Percentiles rank a stretch among this genome's conserved stretches.
Conservation (phyloP, 2,113 vertebrate species). For the Octodon degus region DNA sequence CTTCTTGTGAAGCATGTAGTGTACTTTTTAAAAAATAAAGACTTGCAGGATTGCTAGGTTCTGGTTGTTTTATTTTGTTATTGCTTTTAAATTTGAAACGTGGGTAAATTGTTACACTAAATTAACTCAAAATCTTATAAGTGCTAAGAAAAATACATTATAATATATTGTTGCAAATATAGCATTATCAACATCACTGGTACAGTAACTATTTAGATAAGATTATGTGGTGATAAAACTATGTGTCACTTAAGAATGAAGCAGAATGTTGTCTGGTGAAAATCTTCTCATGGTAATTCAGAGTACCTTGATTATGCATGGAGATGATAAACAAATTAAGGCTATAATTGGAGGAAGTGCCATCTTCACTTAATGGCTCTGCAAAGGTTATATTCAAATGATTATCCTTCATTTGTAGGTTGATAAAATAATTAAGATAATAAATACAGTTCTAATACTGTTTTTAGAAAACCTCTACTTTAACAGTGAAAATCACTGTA, state of each 20-base stretch:
- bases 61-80: conserved; percentile 29
- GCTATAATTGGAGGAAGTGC: conserved; percentile 63
- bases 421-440: conserved; percentile 66
- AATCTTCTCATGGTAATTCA: conserved; percentile 51
- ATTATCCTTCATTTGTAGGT: conserved; percentile 60
- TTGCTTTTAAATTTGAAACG: conserved; percentile 45
- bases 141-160: conserved; percentile 24
- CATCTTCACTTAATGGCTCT: conserved; percentile 38
- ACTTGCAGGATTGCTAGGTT: neutral
- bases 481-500: conserved; percentile 4
- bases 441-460: conserved; percentile 35
- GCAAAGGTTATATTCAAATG: conserved; percentile 68
- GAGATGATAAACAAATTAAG: conserved; percentile 63
- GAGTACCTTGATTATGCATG: conserved; percentile 47
- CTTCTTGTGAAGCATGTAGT: neutral
- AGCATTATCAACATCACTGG: neutral
- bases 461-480: conserved; percentile 36
- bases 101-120: conserved; percentile 3
- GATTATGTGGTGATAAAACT: conserved; percentile 15
- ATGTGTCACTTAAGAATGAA: conserved; percentile 18
- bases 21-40: conserved; percentile 4
- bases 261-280: conserved; percentile 29
- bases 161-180: conserved; percentile 45
- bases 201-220: conserved; percentile 26
- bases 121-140: neutral